phyloP scores from a whole-genome alignment of 2,113 vertebrate genomes.

The Uropsilus gracilis region DNA sequence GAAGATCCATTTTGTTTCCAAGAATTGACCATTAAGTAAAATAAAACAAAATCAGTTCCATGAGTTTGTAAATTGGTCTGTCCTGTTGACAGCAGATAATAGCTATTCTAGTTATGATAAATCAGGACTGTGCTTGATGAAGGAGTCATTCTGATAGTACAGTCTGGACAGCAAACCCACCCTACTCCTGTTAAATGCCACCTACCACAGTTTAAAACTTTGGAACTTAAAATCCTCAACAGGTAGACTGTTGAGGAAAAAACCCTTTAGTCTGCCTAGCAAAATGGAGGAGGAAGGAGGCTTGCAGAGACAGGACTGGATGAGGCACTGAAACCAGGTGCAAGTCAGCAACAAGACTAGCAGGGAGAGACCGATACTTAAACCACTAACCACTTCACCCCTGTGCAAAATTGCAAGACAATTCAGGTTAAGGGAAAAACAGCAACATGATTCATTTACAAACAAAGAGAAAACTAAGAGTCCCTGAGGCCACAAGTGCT shows the following conservation, averaged over 20 bases:
- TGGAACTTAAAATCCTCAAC: background rate
- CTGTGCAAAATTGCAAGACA: no score
- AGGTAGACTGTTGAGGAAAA: background rate
- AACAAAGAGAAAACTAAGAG: no score
- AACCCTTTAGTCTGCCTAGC: background rate
- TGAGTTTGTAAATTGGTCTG: constrained; percentile 34
- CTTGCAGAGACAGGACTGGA: fast-evolving
- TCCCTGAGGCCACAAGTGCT: no score
- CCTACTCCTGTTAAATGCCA: background rate
- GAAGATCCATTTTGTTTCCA: background rate
- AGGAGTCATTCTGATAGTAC: background rate
- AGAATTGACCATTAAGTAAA: constrained; percentile 40
- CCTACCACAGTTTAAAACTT: background rate
- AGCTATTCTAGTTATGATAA: constrained; percentile 5
- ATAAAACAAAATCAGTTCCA: constrained; percentile 34
- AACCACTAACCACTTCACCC: no score
- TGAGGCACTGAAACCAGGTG: no score
- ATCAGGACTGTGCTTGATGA: background rate
- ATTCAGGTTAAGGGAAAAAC: no score
- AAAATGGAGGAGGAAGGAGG: background rate
- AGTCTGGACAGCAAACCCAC: background rate
- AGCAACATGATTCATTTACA: no score
- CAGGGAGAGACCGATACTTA: no score
- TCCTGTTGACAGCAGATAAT: background rate
- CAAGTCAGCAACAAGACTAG: no score